phyloP scores from a whole-genome alignment of 2,797 vertebrate genomes.

The Galaxias olidus region DNA sequence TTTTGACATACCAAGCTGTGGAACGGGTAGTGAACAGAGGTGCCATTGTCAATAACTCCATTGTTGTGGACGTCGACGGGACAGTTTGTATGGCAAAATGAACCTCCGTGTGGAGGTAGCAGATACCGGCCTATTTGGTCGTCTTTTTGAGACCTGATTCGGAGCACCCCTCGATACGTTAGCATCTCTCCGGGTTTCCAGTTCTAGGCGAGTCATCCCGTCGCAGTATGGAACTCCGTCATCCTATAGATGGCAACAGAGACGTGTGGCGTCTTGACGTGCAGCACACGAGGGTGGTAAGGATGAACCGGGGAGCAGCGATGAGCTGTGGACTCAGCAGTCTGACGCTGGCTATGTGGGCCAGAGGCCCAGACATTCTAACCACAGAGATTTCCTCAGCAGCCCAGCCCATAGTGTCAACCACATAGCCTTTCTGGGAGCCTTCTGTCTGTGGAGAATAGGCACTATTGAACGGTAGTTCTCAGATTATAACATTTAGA shows the following conservation, averaged over 20 bases:
- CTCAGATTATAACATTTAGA: no score
- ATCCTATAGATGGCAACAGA: constrained; percentile 68
- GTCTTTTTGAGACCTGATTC: no score
- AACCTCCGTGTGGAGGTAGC: no score
- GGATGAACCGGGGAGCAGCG: constrained; percentile 38
- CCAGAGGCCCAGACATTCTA: constrained; percentile 50
- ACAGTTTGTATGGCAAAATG: no score
- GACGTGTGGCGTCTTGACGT: constrained; percentile 23
- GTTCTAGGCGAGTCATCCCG: no score
- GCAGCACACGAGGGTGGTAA: background rate
- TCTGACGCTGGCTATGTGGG: constrained; percentile 49
- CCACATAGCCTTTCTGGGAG: no score
- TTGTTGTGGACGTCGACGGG: no score
- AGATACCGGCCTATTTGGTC: no score
- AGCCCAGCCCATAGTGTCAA: background rate
- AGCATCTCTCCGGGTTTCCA: no score
- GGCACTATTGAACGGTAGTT: background rate
- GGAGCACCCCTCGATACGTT: no score
- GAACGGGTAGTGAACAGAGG: constrained; percentile 2
- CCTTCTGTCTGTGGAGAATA: background rate
- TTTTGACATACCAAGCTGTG: constrained; percentile 7
- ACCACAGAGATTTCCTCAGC: constrained; percentile 56
- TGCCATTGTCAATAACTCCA: no score
- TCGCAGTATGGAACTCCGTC: constrained; percentile 11
- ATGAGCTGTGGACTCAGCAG: constrained; percentile 47